Conservation (phyloP, 2,888 invertebrate genomes). For the Drosophila fungiperda region DNA sequence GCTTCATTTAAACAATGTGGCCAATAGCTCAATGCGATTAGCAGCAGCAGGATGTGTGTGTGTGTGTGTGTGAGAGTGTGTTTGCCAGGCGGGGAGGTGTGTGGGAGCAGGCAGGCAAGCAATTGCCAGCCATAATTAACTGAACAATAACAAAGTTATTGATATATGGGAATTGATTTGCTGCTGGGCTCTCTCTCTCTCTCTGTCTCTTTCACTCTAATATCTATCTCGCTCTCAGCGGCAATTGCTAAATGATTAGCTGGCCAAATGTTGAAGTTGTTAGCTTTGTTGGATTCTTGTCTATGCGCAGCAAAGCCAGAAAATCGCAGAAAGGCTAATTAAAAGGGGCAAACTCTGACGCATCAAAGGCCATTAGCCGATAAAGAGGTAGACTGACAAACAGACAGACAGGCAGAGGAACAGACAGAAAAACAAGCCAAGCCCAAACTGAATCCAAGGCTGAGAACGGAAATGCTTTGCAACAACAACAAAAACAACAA, state of each 20-base stretch:
- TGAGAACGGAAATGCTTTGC: conserved; percentile 73
- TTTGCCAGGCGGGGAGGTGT: background rate
- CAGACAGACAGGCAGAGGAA: conserved; percentile 2
- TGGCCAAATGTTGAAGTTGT: conserved; percentile 12
- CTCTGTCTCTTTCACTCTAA: background rate
- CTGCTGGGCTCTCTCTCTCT: background rate
- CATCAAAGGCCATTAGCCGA: conserved; percentile 77
- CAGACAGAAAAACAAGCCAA: conserved; percentile 36
- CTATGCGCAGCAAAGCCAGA: conserved; percentile 17
- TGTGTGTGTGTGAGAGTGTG: background rate
- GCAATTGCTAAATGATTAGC: conserved; percentile 32
- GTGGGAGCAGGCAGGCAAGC: background rate
- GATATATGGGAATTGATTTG: conserved; percentile 47
- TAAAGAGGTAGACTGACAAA: conserved; percentile 40
- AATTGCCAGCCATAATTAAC: conserved; percentile 41
- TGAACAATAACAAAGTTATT: conserved; percentile 36
- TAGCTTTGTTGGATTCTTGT: conserved; percentile 18
- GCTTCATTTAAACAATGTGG: conserved; percentile 23
- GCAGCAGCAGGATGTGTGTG: conserved; percentile 44
- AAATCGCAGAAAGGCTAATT: conserved; percentile 45
- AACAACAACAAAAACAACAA: conserved; percentile 38
- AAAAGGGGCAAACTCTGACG: conserved; percentile 68
- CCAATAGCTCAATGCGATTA: conserved; percentile 45
- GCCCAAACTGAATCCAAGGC: conserved; percentile 61
- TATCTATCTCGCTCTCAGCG: conserved; percentile 24